Evolutionary conservation across 2,888 invertebrate genomes (phyloP).

Genomic region (Apodemia arnacis): DNA sequence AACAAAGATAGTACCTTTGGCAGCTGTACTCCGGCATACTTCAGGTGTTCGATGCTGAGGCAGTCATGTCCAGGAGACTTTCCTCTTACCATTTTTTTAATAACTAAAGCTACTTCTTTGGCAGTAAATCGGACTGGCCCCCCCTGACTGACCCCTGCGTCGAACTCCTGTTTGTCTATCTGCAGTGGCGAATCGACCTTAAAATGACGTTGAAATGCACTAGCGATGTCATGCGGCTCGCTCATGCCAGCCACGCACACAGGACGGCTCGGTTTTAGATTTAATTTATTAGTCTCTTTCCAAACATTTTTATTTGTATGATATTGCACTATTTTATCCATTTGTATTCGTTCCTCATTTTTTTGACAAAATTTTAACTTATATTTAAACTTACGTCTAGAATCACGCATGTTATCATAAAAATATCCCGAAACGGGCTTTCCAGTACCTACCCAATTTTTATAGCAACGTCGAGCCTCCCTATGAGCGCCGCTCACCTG

Average conservation of each 20-base stretch:
- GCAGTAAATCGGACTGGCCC: neutral
- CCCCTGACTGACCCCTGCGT: neutral
- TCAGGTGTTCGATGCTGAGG: neutral
- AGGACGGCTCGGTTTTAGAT: neutral
- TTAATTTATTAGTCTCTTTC: neutral
- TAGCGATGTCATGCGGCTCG: neutral
- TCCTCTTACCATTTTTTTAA: neutral
- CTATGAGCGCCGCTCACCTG: conserved; percentile 67
- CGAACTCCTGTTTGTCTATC: neutral
- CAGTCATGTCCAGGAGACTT: neutral
- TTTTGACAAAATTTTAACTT: neutral
- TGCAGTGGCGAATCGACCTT: neutral
- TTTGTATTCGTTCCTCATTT: neutral
- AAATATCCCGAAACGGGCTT: conserved; percentile 44
- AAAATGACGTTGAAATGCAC: neutral
- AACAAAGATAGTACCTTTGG: neutral
- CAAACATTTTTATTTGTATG: no score
- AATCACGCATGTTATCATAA: neutral
- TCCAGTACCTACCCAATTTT: conserved; percentile 62
- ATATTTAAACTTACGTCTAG: neutral
- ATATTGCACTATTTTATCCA: neutral
- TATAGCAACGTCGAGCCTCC: conserved; percentile 63
- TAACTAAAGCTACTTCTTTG: neutral
- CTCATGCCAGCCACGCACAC: neutral
- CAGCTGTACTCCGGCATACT: neutral